Conservation (phyloP, 2,888 invertebrate species). For the Galerucella nymphaeae region DNA sequence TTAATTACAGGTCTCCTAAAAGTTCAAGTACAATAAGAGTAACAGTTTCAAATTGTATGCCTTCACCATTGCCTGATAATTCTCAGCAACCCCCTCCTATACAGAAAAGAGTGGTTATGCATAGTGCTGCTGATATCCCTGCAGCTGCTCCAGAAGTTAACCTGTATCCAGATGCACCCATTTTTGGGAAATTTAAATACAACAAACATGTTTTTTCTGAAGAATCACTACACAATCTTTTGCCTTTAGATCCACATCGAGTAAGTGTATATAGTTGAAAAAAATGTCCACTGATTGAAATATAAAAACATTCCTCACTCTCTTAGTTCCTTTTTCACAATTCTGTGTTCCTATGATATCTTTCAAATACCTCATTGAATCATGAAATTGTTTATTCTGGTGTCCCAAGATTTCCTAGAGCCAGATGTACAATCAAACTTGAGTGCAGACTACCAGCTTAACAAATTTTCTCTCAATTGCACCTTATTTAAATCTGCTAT, state of each 20-base stretch:
- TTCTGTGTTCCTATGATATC: too few relatives aligned
- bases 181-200: constrained; percentile 43
- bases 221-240: constrained; percentile 47
- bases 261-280: constrained; percentile 8
- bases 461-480: too few relatives aligned
- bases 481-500: too few relatives aligned
- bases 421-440: too few relatives aligned
- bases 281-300: too few relatives aligned
- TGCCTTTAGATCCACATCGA: constrained; percentile 34
- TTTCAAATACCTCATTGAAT: too few relatives aligned
- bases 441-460: too few relatives aligned
- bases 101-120: neutral
- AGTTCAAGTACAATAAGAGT: neutral
- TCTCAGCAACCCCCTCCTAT: neutral
- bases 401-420: too few relatives aligned
- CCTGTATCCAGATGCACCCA: constrained; percentile 39
- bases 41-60: neutral
- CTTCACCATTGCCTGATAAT: neutral
- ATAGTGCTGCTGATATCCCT: neutral
- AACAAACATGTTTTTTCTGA: constrained; percentile 41
- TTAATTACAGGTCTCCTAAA: neutral
- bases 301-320: neutral
- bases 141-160: neutral
- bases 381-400: too few relatives aligned
- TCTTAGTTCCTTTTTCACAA: too few relatives aligned